Base-by-base conservation (phyloP, 2,888 invertebrate species). In the Ectobius pallidus region DNA sequence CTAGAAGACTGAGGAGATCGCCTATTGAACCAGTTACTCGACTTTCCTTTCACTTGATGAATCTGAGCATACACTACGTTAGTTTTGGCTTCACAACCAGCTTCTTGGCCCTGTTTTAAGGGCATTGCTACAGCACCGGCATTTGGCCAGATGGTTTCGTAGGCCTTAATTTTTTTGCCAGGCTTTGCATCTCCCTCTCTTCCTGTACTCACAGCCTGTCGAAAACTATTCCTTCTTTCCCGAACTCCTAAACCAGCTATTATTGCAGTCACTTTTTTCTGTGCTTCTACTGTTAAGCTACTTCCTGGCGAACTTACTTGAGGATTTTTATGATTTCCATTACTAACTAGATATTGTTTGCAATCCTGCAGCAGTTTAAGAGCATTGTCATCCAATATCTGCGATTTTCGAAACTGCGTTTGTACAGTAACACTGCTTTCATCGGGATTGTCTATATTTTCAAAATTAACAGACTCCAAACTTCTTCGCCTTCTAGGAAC, bases 171-270 rank as follows among this genome's bases (percentile, higher is more conserved):
- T 70, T 44, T 65, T 11, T n/a, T 11, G 18, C 9, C 22, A 9
- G 30, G n/a, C 27, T 62, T 73, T 2, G 34, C 42, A 7, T 62
- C 67, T 1, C 52, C 55, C 30, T 77, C 77, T n/a, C 75, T 77
- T 63, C 78, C 77, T 74, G 79, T 81, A 74, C 78, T 78, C 27
- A 81, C 79, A 6, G 81, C 81, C 75, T 81, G 80, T 1, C 80
- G 75, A 72, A 81, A 81, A 76, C 81, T 81, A 70, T 81, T 81
- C 58, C 80, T 76, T 69, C 81, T 75, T 74, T 81, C 81, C 4
- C 81, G 78, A 6, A 79, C 75, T 0, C 80, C 80, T 11, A 80
- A 75, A 6, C 78, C 77, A 32, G 76, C 77, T 46, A 77, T 76
- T 34, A 78, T 75, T 1, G 78, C 74, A 63, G 77, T 78, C 6